Base-by-base conservation (phyloP, 1,140 invertebrate species). In the Drosophila kohkoa region DNA sequence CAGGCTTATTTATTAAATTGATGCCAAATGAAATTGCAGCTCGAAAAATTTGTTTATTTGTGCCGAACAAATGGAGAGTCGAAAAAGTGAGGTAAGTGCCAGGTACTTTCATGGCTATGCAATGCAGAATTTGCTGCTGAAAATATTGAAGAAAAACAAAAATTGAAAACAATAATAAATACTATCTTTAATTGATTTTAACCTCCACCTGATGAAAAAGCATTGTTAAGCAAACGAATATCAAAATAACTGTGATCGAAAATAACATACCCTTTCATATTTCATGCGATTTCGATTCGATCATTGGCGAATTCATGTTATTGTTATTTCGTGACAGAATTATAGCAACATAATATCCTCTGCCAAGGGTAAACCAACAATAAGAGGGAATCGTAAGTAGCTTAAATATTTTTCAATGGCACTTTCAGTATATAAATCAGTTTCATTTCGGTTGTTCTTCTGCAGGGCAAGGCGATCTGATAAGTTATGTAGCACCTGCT, bases 1-100 rank as follows among this genome's bases (percentile, higher is more conserved):
- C 77, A 59, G 72, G 64, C 85, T 80, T 81, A 78, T 87, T 87
- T 86, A 83, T 88, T 88, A 83, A 88, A 87, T 88, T 88, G 85
- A 88, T 83, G 80, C 69, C 60, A 71, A 88, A 66, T 78, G 83
- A 73, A 77, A 72, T 72, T 66, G 68, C 69, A 59, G 58, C 62
- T 59, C 58, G 67, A 16, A 65, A 54, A 66, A 38, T 48, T 52
- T 45, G 28, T 48, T 49, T 8, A 11, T 43, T 51, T 15, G 46
- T 5, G 6, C 28, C 13, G 35, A n/a, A 16, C 25, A 62, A 41
- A 46, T 45, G 11, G 35, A 32, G 13, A 25, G 2, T 6, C 1
- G 3, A 11, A 11, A 8, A 10, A 54, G 6, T 35, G 52, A 54
- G 15, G n/a, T 35, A 16, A 28, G 16, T 20, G 13, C 16, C 62